Evolutionary conservation across 2,888 invertebrate species (phyloP).

Genomic region (Ferrisia virgata): DNA sequence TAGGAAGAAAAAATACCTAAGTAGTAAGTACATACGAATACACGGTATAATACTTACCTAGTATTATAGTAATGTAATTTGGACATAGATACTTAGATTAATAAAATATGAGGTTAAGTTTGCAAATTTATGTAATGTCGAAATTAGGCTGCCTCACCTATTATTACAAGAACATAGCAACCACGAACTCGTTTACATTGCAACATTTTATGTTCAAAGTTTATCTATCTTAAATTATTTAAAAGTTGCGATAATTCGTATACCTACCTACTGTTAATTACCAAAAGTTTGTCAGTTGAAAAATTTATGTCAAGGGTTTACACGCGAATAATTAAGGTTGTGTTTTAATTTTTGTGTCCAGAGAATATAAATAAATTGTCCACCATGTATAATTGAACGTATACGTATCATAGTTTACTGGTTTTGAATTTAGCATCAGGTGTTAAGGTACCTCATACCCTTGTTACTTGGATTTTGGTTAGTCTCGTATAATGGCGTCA

Average conservation of each 20-base stretch:
- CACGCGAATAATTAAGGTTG: background rate
- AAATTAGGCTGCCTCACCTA: constrained; percentile 17
- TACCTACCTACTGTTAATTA: constrained; percentile 11
- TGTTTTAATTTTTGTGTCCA: background rate
- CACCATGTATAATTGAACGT: background rate
- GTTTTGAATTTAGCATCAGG: background rate
- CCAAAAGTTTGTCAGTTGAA: constrained; percentile 11
- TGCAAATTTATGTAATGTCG: constrained; percentile 16
- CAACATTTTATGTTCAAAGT: constrained; percentile 1
- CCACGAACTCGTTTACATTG: background rate
- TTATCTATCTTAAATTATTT: constrained; percentile 15
- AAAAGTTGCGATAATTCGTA: background rate
- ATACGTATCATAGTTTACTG: background rate
- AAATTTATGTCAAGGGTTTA: background rate
- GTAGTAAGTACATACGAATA: background rate
- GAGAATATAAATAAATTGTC: background rate
- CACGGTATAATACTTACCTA: too few species aligned
- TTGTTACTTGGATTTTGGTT: too few species aligned
- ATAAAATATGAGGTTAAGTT: constrained; percentile 9
- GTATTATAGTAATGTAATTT: background rate
- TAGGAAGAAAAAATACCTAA: background rate
- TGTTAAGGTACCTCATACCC: background rate
- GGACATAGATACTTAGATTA: background rate
- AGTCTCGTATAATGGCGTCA: too few species aligned
- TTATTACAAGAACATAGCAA: background rate